Conservation (phyloP, 2,797 vertebrate species). For the Xiphophorus birchmanni region DNA sequence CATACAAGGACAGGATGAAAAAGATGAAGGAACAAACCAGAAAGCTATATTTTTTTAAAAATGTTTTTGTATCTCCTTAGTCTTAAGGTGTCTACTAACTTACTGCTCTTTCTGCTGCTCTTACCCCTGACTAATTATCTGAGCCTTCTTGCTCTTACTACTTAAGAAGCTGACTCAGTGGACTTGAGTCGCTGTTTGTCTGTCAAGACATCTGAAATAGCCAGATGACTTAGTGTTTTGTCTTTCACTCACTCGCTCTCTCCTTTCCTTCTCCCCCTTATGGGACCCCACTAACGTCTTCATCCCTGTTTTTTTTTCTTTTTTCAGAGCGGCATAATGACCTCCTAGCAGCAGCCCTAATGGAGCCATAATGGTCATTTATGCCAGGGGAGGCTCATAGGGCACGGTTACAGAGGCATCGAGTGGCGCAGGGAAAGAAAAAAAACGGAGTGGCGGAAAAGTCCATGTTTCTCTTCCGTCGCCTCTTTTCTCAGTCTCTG, state of each 20-base stretch:
- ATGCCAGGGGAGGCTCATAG: conserved; percentile 75
- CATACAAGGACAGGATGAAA: conserved; percentile 39
- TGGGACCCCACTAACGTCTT: conserved; percentile 74
- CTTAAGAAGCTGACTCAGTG: conserved; percentile 71
- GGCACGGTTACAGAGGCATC: conserved; percentile 70
- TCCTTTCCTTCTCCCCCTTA: conserved; percentile 65
- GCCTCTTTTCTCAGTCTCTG: conserved; percentile 48
- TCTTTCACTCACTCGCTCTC: conserved; percentile 67
- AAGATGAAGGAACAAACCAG: conserved; percentile 31
- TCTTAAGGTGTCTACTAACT: conserved; percentile 41
- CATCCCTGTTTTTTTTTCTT: conserved; percentile 57
- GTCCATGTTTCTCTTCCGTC: conserved; percentile 38
- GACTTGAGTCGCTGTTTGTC: conserved; percentile 72
- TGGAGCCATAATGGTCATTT: conserved; percentile 82
- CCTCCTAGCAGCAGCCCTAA: conserved; percentile 76
- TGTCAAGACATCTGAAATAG: conserved; percentile 74
- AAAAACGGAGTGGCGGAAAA: conserved; percentile 39
- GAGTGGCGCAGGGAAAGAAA: conserved; percentile 59
- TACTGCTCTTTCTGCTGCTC: conserved; percentile 42
- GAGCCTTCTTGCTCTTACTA: conserved; percentile 56
- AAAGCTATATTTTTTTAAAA: not conserved
- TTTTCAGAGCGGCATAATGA: conserved; percentile 71
- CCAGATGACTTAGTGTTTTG: conserved; percentile 72
- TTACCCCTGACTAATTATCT: conserved; percentile 60
- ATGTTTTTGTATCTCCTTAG: conserved; percentile 12